These are phyloP conservation scores for Plagodis dolabraria DNA, from an alignment of 2,888 invertebrate genomes.

Conservation along the genomic window DNA sequence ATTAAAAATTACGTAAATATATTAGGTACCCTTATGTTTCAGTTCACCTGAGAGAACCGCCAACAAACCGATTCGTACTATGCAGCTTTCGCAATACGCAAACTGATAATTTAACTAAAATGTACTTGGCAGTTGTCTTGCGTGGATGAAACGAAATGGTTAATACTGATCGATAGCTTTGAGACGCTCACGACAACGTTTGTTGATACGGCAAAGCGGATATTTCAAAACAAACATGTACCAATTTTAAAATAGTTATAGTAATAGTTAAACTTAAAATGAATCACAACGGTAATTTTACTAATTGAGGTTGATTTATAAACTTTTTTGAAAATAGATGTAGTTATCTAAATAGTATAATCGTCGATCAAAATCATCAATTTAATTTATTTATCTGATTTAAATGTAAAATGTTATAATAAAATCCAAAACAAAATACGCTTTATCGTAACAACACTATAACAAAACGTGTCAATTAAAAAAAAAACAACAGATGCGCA, in stretches of 20 bases:
- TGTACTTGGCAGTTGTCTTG: slow-evolving; percentile 55
- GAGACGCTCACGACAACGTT: slow-evolving; percentile 13
- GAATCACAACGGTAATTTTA: background rate
- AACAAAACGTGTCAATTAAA: slow-evolving; percentile 5
- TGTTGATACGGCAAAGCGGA: slow-evolving; percentile 1
- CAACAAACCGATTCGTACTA: slow-evolving; percentile 1
- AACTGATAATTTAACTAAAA: slow-evolving; percentile 43
- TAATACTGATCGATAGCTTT: slow-evolving; percentile 75
- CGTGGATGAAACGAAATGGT: slow-evolving; percentile 53
- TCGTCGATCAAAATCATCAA: too few relatives aligned
- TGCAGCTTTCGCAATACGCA: slow-evolving; percentile 33
- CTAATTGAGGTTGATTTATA: too few relatives aligned
- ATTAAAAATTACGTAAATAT: too few relatives aligned
- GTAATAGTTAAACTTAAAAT: background rate
- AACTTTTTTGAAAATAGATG: too few relatives aligned
- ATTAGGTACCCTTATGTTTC: background rate
- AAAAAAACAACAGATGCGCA: slow-evolving; percentile 6
- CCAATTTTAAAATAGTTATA: background rate
- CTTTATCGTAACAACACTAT: background rate
- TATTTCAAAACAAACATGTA: background rate
- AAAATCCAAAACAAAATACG: background rate
- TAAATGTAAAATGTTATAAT: too few relatives aligned
- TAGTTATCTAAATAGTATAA: too few relatives aligned
- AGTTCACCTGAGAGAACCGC: background rate
- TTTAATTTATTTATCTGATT: too few relatives aligned